Conservation (phyloP, 1,140 invertebrate genomes). For the Contarinia nasturtii region DNA sequence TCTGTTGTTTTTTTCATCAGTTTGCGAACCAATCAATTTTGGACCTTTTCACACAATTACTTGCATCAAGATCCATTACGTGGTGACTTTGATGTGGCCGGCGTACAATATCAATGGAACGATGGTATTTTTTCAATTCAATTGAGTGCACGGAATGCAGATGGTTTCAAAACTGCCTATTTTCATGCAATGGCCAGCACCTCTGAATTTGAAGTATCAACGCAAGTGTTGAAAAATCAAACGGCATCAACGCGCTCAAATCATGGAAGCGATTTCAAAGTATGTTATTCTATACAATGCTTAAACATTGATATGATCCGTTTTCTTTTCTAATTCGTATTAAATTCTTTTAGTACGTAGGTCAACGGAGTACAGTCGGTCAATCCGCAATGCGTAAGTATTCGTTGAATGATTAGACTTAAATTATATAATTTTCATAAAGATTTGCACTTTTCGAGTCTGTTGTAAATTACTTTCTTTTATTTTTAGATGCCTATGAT, state of each 20-base stretch:
- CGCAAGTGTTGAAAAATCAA: constrained; percentile 28
- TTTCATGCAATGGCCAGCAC: constrained; percentile 38
- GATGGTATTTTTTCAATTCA: constrained; percentile 44
- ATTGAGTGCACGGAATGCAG: constrained; percentile 26
- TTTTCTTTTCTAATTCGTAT: too few species aligned
- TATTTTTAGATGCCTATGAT: constrained; percentile 36
- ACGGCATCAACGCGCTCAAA: constrained; percentile 26
- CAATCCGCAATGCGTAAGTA: too few species aligned
- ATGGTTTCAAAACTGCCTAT: constrained; percentile 32
- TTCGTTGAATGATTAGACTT: too few species aligned
- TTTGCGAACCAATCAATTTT: constrained; percentile 33
- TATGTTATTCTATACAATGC: too few species aligned
- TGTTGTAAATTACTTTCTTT: too few species aligned
- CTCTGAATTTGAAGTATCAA: constrained; percentile 27
- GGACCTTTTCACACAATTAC: constrained; percentile 42
- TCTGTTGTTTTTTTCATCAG: constrained; percentile 10
- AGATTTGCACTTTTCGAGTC: too few species aligned
- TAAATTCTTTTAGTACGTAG: too few species aligned
- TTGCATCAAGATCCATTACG: constrained; percentile 41
- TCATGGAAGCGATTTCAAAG: constrained; percentile 23
- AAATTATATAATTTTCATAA: too few species aligned
- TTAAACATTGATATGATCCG: too few species aligned
- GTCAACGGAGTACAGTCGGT: too few species aligned
- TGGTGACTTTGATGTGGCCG: constrained; percentile 40
- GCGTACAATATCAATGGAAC: constrained; percentile 40